Percentiles rank a stretch among this genome's conserved stretches.
These are phyloP conservation scores for Heliconius erato DNA, from an alignment of 2,888 invertebrate genomes.

Conservation along the genomic window DNA sequence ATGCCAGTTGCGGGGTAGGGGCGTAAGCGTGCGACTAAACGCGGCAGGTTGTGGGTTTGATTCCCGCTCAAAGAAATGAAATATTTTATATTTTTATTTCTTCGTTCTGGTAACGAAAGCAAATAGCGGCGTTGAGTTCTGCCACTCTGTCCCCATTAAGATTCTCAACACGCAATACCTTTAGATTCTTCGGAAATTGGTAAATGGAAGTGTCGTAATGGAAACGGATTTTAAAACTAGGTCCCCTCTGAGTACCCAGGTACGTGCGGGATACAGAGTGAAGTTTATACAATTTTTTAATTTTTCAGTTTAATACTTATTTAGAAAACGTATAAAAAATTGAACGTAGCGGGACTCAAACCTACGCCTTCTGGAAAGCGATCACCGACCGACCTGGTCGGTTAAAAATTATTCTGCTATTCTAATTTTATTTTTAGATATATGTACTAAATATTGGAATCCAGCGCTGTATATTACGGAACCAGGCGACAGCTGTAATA, in stretches of 20 bases:
- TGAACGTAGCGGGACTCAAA: too few relatives aligned
- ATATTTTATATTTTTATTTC: not conserved
- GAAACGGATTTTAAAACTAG: not conserved
- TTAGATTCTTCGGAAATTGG: not conserved
- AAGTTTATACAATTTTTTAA: not conserved
- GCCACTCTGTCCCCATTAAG: too few relatives aligned
- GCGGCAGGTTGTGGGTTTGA: not conserved
- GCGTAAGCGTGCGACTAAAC: not conserved
- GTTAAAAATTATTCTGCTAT: not conserved
- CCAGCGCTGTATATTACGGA: not conserved
- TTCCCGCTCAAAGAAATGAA: not conserved
- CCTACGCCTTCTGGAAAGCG: too few relatives aligned
- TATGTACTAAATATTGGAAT: not conserved
- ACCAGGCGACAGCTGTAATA: not conserved
- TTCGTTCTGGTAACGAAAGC: not conserved
- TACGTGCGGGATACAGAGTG: not conserved
- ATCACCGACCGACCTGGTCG: too few relatives aligned
- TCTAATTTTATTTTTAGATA: not conserved
- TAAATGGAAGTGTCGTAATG: not conserved
- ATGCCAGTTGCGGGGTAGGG: not conserved
- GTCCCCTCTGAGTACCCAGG: not conserved
- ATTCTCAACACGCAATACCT: not conserved
- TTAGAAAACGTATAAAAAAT: too few relatives aligned
- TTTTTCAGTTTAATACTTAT: too few relatives aligned
- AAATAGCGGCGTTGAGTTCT: not conserved